These are phyloP conservation scores for Drosophila subobscura DNA, from an alignment of 1,140 invertebrate species.

Conservation along the genomic window DNA sequence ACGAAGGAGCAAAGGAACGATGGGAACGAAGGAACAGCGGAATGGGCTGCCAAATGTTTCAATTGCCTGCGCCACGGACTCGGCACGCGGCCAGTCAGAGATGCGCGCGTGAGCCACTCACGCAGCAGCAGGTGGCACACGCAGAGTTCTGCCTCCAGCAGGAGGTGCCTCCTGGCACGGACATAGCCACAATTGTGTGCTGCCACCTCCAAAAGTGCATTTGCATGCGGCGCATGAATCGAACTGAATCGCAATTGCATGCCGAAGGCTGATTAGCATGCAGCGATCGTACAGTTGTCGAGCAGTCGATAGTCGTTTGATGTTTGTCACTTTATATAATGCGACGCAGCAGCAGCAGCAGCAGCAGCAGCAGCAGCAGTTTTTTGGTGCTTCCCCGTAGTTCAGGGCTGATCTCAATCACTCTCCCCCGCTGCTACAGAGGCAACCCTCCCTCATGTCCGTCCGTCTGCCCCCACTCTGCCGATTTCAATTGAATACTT, in stretches of 20 bases:
- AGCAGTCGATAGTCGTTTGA: constrained; percentile 17
- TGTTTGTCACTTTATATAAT: constrained; percentile 64
- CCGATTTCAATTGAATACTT: constrained; percentile 35
- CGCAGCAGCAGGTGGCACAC: background rate
- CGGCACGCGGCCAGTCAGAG: no score
- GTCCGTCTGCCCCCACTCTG: constrained; percentile 5
- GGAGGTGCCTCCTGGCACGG: no score
- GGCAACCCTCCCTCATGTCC: background rate
- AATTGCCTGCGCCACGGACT: constrained; percentile 1
- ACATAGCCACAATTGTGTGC: background rate
- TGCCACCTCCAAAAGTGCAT: constrained; percentile 24
- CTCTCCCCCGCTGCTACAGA: background rate
- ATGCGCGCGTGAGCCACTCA: no score
- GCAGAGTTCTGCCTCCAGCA: no score
- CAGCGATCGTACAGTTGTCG: constrained; percentile 10
- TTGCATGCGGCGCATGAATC: constrained; percentile 55
- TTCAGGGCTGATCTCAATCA: constrained; percentile 16
- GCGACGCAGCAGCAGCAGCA: constrained; percentile 3
- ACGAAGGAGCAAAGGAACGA: no score
- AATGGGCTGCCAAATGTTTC: constrained; percentile 5
- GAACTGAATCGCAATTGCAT: constrained; percentile 67
- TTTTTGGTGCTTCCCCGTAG: constrained; percentile 47
- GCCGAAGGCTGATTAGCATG: constrained; percentile 64
- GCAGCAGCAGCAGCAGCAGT: background rate
- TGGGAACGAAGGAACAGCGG: background rate